Conservation (phyloP, 2,888 invertebrate genomes). For the Odontomyia ornata region DNA sequence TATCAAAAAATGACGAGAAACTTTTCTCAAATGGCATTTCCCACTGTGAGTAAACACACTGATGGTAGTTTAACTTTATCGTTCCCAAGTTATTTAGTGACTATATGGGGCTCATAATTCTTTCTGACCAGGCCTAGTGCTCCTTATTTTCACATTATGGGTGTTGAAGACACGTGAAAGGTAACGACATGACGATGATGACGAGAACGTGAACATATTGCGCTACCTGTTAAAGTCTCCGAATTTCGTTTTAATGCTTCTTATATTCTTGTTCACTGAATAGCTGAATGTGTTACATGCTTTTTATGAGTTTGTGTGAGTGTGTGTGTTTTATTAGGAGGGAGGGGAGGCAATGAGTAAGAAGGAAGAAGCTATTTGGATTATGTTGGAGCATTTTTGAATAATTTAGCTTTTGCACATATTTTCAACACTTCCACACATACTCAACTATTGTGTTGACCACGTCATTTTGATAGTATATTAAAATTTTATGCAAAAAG, state of each 20-base stretch:
- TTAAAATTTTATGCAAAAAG: too few relatives aligned
- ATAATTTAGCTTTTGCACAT: too few relatives aligned
- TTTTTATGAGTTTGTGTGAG: neutral
- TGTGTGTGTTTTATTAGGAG: too few relatives aligned
- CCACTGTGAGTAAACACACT: slow-evolving; percentile 28
- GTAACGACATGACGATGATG: slow-evolving; percentile 3
- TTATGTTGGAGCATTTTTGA: too few relatives aligned
- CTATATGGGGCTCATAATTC: slow-evolving; percentile 35
- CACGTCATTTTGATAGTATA: too few relatives aligned
- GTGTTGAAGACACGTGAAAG: neutral
- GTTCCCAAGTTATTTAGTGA: slow-evolving; percentile 32
- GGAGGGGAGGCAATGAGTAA: too few relatives aligned
- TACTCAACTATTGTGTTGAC: too few relatives aligned
- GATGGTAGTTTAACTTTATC: slow-evolving; percentile 44
- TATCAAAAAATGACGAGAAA: neutral
- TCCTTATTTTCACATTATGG: neutral
- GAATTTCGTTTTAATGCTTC: neutral
- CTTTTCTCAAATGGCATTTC: slow-evolving; percentile 29
- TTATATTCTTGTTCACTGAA: slow-evolving; percentile 32
- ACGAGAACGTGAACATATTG: slow-evolving; percentile 20
- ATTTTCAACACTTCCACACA: too few relatives aligned
- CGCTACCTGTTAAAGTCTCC: neutral
- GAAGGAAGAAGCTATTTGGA: too few relatives aligned
- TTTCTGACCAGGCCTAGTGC: slow-evolving; percentile 6
- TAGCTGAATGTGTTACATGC: slow-evolving; percentile 6